These are phyloP conservation scores for Pachyrhynchus sulphureomaculatus DNA, from an alignment of 1,140 invertebrate species.

Conservation along the genomic window DNA sequence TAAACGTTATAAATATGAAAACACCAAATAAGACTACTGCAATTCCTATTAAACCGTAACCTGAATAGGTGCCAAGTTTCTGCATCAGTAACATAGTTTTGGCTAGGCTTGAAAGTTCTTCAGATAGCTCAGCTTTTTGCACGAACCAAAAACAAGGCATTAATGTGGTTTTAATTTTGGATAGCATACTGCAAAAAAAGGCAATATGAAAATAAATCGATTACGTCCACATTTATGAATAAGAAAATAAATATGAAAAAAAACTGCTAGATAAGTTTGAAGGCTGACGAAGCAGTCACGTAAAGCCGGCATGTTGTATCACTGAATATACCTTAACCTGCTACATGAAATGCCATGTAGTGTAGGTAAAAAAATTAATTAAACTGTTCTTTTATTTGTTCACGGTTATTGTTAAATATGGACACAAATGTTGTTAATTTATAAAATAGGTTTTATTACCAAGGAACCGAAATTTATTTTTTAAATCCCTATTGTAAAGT, in stretches of 20 bases:
- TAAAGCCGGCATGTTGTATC: too few species aligned
- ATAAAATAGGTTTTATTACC: too few species aligned
- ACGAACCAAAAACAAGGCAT: constrained; percentile 76
- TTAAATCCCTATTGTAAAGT: too few species aligned
- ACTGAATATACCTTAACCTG: too few species aligned
- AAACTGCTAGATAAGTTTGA: neutral
- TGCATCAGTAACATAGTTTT: constrained; percentile 57
- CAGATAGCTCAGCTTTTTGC: constrained; percentile 63
- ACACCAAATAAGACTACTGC: constrained; percentile 55
- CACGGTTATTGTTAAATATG: too few species aligned
- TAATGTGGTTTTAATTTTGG: constrained; percentile 58
- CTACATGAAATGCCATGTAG: too few species aligned
- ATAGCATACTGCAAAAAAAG: constrained; percentile 55
- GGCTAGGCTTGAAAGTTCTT: constrained; percentile 58
- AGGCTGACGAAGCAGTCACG: too few species aligned
- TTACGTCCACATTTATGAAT: too few species aligned
- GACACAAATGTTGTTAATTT: too few species aligned
- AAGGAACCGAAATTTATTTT: too few species aligned
- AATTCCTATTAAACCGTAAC: constrained; percentile 55
- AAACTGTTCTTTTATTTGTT: too few species aligned
- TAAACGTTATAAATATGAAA: constrained; percentile 51
- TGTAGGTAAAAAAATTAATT: too few species aligned
- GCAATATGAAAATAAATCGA: neutral
- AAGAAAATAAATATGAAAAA: neutral
- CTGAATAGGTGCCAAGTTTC: constrained; percentile 55